These are phyloP conservation scores for Hydriomena furcata DNA, from an alignment of 2,888 invertebrate genomes.

Conservation along the genomic window DNA sequence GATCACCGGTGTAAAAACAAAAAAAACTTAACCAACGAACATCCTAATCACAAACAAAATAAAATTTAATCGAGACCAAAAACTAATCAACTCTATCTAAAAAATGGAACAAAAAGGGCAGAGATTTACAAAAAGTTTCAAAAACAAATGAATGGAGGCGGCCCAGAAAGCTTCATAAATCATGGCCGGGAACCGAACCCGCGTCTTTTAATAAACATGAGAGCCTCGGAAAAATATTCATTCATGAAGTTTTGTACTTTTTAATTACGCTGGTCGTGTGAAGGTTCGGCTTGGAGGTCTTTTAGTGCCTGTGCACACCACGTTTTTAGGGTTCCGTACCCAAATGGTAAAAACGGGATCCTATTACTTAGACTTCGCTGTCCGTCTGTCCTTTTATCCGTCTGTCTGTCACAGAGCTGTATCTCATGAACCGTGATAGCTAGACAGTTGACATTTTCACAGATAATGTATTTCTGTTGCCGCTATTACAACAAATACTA, in stretches of 20 bases:
- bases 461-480: no score
- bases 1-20: constrained; percentile 15
- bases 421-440: no score
- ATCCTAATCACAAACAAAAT: constrained; percentile 37
- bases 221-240: constrained; percentile 64
- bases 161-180: constrained; percentile 70
- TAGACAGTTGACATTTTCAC: no score
- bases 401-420: no score
- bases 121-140: constrained; percentile 55
- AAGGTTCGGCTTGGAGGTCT: constrained; percentile 45
- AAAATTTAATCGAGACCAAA: constrained; percentile 63
- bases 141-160: constrained; percentile 81
- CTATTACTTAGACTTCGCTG: no score
- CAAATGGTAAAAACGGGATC: no score
- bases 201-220: constrained; percentile 79
- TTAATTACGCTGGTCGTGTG: constrained; percentile 77
- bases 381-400: no score
- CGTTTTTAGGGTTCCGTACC: no score
- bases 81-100: constrained; percentile 79
- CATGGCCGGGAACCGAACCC: constrained; percentile 67
- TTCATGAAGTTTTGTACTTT: constrained; percentile 74
- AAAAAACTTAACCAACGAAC: constrained; percentile 26
- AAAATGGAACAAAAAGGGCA: constrained; percentile 53
- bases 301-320: no score
- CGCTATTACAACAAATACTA: no score